Evolutionary conservation across 2,113 vertebrate species (phyloP), one percentile per base, ranked within the genome.

Genomic region (Megaceryle maxima): DNA sequence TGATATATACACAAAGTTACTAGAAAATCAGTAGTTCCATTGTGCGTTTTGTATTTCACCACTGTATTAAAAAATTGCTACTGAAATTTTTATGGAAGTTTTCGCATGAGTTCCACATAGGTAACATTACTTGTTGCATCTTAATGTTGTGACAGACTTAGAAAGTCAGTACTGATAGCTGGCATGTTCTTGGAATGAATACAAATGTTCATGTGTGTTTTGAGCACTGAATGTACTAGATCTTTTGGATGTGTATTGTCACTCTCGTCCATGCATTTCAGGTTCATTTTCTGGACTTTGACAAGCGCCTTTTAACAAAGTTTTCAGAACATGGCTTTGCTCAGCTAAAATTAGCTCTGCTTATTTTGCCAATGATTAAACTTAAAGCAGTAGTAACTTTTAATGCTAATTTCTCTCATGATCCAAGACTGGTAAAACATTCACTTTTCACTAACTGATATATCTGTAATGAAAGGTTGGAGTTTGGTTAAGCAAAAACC

Each of bases 361-460:
- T 82, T 81, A 76, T 94, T 96, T 93, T 95, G 82, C 55, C 72
- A 95, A 76, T 90, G 93, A 94, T 96, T 95, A 94, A 96, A 83
- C 80, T 92, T 91, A 76, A 94, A 90, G 25, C 59, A 39, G 51
- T 90, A 92, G 73, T 70, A 90, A 72, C 46, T 87, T 72, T 28
- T 53, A 93, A 84, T 66, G 67, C 13, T 88, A 57, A 92, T 92
- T 96, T 83, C 57, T 90, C n/a, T 48, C 72, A 13, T 77, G 68
- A 93, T 83, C 94, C 73, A 69, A 96, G 94, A 59, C 84, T 82
- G 83, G 51, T 41, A 68, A 78, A 96, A 59, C 66, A 78, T 92
- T 97, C 22, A 44, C 48, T 94, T 96, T 77, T 72, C 66, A 51
- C 83, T 87, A 93, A 44, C 44, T 73, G 69, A 51, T 15, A 6